A percentile compares a stretch with the other conserved stretches of the same genome.
Evolutionary conservation across 1,140 invertebrate genomes (phyloP).

Genomic region (Apis cerana): DNA sequence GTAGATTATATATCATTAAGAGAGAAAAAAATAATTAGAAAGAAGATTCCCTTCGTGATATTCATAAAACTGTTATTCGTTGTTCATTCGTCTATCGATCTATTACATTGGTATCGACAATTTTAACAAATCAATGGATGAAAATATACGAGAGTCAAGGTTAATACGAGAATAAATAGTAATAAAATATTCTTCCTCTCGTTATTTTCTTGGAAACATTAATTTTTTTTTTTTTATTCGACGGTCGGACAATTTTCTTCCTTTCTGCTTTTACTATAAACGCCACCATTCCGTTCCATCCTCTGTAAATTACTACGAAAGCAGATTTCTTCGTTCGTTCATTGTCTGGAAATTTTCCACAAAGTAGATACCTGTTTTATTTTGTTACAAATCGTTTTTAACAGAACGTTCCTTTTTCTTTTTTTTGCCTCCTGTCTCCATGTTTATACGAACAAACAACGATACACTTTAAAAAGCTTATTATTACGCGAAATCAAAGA

Average conservation of each 20-base stretch:
- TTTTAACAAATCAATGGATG: background rate
- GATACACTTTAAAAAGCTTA: background rate
- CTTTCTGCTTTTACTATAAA: slow-evolving; percentile 1
- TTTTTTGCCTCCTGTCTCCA: background rate
- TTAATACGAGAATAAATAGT: background rate
- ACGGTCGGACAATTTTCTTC: background rate
- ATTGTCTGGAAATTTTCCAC: slow-evolving; percentile 6
- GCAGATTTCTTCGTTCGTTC: slow-evolving; percentile 13
- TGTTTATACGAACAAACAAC: background rate
- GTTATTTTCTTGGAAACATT: background rate
- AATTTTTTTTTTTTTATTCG: background rate
- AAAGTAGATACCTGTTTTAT: background rate
- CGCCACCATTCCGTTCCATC: background rate
- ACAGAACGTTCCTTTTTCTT: background rate
- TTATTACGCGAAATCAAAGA: background rate
- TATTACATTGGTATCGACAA: background rate
- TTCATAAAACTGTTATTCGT: no score
- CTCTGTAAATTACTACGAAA: slow-evolving; percentile 20
- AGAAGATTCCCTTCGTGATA: no score
- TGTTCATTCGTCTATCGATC: no score
- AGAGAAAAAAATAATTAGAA: no score
- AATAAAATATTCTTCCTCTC: background rate
- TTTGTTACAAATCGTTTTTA: background rate
- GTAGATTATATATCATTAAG: no score
- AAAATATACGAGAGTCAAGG: no score